Evolutionary conservation across 2,888 invertebrate species (phyloP), one percentile per base, ranked within the genome.

Genomic region (Melangyna quadrimaculata): DNA sequence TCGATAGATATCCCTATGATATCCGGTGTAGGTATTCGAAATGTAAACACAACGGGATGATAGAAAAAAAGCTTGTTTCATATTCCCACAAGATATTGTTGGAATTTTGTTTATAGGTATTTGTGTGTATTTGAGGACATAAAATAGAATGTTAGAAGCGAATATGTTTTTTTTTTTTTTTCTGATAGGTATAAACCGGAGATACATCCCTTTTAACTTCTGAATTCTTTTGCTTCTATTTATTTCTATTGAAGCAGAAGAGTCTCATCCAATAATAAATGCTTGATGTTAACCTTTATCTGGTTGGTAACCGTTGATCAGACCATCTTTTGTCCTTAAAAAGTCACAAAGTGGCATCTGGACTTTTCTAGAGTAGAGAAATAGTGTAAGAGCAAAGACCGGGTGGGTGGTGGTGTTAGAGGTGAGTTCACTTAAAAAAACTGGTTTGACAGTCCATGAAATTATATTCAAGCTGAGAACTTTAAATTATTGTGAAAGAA

Each of bases 11-110:
- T 59, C 35, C 67, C 51, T 43, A n/a, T 51, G 65, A 59, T 43
- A 80, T 74, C 69, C 74, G 74, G 61, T 70, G 69, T 61, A 69
- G 27, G 32, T 63, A 65, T 45, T 65, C 48, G 61, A 55, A 63
- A 74, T 74, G 63, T 37, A 55, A 80, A 61, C 48, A 19, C 32
- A 73, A 27, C 10, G 43, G 7, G 73, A 65, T 35, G 35, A 48
- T 51, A 51, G 35, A 67, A 35, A 19, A 37, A 35, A 51, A 67
- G 24, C 51, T 67, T 67, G 67, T 67, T 51, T 37, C 51, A 67
- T 67, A 51, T 63, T 51, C 37, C 53, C 53, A 14, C 19, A 7
- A 24, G n/a, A 19, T 67, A 12, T 48, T 55, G 35, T 43, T 12
- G 19, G 35, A 59, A 59, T 59, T 59, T 59, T n/a, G n/a, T n/a